A percentile compares a stretch with the other conserved stretches of the same genome.
phyloP scores from a whole-genome alignment of 2,113 vertebrate genomes.

The Bujurquina vittata region DNA sequence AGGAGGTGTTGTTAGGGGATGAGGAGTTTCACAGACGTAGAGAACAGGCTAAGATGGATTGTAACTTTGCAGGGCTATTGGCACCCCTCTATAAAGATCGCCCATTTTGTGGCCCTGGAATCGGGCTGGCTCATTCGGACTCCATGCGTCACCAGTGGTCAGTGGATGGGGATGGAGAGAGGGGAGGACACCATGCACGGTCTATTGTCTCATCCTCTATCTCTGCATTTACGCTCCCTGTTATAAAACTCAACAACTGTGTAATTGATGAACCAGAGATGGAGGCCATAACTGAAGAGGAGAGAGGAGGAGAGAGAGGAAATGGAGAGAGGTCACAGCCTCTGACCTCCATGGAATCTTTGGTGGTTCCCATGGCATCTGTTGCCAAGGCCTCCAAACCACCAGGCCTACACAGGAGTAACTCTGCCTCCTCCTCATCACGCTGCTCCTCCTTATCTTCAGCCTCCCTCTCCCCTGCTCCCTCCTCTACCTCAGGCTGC shows the following conservation, averaged over 20 bases:
- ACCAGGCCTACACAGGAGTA: slow-evolving; percentile 78
- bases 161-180: slow-evolving; percentile 78
- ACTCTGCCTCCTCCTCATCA: slow-evolving; percentile 82
- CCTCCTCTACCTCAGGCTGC: slow-evolving; percentile 85
- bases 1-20: slow-evolving; percentile 81
- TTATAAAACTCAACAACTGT: slow-evolving; percentile 99
- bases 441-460: slow-evolving; percentile 82
- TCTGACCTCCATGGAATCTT: slow-evolving; percentile 86
- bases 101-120: slow-evolving; percentile 72
- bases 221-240: slow-evolving; percentile 94
- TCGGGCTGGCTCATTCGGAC: slow-evolving; percentile 41
- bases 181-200: slow-evolving; percentile 87
- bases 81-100: slow-evolving; percentile 87
- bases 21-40: slow-evolving; percentile 50
- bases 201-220: slow-evolving; percentile 97
- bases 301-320: slow-evolving; percentile 74
- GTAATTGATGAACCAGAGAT: slow-evolving; percentile 96
- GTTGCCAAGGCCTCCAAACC: slow-evolving; percentile 86
- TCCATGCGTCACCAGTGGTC: slow-evolving; percentile 72
- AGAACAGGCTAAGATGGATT: slow-evolving; percentile 56
- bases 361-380: slow-evolving; percentile 84
- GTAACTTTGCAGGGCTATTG: slow-evolving; percentile 76
- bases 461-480: slow-evolving; percentile 77
- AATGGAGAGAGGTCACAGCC: slow-evolving; percentile 80
- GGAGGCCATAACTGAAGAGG: slow-evolving; percentile 93